Evolutionary conservation across 1,140 invertebrate species (phyloP).

Genomic region (Drosophila paulistorum): DNA sequence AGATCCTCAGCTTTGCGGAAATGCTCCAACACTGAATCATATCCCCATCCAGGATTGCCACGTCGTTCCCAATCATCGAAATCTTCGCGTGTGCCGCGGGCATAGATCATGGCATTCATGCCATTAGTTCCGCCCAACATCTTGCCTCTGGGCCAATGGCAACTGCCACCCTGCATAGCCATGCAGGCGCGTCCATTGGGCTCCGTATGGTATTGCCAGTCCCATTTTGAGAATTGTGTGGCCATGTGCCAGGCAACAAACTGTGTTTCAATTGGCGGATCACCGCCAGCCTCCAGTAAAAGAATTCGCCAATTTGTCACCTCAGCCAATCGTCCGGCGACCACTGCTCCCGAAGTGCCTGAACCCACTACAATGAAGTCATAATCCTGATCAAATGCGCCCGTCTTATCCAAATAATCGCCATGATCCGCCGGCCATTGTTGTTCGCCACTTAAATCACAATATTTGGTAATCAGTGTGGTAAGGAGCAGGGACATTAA

Average conservation of each 20-base stretch:
- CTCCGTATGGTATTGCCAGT: conserved; percentile 81
- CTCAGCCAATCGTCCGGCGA: conserved; percentile 71
- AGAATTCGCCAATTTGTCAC: conserved; percentile 77
- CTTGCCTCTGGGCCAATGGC: conserved; percentile 86
- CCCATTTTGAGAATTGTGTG: conserved; percentile 78
- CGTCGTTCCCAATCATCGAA: conserved; percentile 87
- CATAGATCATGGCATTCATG: conserved; percentile 90
- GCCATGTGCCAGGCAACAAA: conserved; percentile 81
- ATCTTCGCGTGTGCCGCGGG: conserved; percentile 87
- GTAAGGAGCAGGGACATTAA: conserved; percentile 85
- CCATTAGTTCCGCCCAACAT: conserved; percentile 88
- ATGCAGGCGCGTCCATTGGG: conserved; percentile 78
- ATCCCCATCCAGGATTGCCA: conserved; percentile 87
- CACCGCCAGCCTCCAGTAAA: conserved; percentile 84
- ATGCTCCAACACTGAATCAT: conserved; percentile 88
- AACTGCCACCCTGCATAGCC: conserved; percentile 83
- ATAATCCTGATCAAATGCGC: conserved; percentile 70
- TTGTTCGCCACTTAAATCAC: conserved; percentile 84
- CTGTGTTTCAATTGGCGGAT: conserved; percentile 74
- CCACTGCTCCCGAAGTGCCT: conserved; percentile 86
- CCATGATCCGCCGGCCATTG: conserved; percentile 85
- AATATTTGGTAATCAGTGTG: conserved; percentile 85
- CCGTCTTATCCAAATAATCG: conserved; percentile 79
- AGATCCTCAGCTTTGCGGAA: conserved; percentile 88
- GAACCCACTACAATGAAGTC: conserved; percentile 85